These are phyloP conservation scores for Calidris pugnax DNA, from an alignment of 2,113 vertebrate genomes.

Conservation along the genomic window DNA sequence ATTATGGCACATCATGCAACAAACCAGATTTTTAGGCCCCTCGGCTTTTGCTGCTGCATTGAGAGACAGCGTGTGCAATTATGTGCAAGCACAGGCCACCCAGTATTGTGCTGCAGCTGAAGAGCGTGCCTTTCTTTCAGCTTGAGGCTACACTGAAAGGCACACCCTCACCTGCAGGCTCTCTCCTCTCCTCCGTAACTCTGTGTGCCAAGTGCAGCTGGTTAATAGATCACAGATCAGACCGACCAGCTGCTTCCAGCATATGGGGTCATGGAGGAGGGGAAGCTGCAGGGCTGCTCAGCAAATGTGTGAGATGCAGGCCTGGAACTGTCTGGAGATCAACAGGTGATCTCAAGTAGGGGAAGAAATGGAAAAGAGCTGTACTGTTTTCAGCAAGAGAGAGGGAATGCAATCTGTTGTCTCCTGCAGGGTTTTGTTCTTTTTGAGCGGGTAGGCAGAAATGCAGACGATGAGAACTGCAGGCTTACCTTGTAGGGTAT, in stretches of 20 bases:
- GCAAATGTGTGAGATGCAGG: background rate
- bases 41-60: background rate
- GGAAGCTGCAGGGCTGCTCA: background rate
- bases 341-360: background rate
- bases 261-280: background rate
- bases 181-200: background rate
- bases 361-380: background rate
- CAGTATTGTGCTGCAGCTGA: background rate
- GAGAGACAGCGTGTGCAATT: background rate
- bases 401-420: background rate
- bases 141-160: background rate
- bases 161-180: slow-evolving; percentile 48
- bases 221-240: background rate
- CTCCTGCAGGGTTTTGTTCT: background rate
- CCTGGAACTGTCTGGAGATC: background rate
- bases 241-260: background rate
- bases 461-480: background rate
- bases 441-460: background rate
- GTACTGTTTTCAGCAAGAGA: background rate
- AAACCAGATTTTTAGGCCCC: background rate
- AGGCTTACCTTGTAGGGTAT: background rate
- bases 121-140: background rate
- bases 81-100: background rate
- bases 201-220: background rate
- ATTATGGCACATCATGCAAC: background rate